phyloP scores from a whole-genome alignment of 2,797 vertebrate genomes.

The Catamblyrhynchus diadema region DNA sequence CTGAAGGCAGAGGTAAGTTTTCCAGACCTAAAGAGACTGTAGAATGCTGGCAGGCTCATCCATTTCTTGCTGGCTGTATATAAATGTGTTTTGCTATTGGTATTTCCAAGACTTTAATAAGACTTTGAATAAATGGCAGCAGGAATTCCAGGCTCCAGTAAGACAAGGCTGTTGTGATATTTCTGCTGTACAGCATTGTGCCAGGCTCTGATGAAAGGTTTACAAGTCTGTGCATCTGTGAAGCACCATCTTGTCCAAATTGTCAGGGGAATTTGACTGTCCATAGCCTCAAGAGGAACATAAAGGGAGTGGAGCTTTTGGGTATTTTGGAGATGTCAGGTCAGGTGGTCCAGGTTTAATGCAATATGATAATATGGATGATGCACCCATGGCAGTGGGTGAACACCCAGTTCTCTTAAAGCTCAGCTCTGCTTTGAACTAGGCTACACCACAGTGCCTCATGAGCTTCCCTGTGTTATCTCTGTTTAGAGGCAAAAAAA shows the following conservation, averaged over 20 bases:
- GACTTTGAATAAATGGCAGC: neutral
- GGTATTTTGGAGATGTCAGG: neutral
- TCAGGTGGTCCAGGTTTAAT: neutral
- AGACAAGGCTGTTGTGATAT: neutral
- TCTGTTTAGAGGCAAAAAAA: conserved; percentile 2
- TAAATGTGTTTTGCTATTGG: neutral
- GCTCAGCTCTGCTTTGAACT: neutral
- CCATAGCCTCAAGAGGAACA: neutral
- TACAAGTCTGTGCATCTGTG: neutral
- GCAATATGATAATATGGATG: neutral
- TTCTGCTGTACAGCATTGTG: neutral
- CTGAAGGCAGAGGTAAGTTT: neutral
- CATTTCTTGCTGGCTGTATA: neutral
- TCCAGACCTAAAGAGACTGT: neutral
- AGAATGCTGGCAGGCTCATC: neutral
- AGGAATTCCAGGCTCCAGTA: neutral
- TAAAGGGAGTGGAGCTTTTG: neutral
- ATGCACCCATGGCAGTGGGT: neutral
- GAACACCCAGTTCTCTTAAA: neutral
- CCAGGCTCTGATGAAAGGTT: neutral
- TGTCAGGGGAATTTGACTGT: neutral
- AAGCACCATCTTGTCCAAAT: neutral
- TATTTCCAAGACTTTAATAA: conserved; percentile 5
- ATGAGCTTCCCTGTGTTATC: neutral
- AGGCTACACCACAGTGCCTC: neutral